Percentiles rank a stretch among this genome's conserved stretches.
phyloP scores from a whole-genome alignment of 2,797 vertebrate species.

The Anas capensis region DNA sequence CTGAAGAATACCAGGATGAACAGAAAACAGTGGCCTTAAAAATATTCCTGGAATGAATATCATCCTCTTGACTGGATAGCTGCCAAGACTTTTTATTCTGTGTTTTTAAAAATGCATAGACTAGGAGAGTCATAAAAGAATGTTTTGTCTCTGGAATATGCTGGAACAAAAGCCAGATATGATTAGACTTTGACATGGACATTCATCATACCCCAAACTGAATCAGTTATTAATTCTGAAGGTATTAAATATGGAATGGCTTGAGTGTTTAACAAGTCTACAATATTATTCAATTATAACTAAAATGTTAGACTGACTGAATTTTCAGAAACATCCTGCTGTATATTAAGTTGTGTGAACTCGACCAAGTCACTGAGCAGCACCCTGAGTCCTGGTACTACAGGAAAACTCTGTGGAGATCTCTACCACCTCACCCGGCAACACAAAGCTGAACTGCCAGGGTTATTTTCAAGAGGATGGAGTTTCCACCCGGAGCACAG shows the following conservation, averaged over 20 bases:
- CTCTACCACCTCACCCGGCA: neutral
- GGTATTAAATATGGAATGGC: conserved; percentile 41
- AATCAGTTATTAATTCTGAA: conserved; percentile 72
- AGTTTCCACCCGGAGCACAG: neutral
- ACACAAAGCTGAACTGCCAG: neutral
- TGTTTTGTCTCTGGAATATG: conserved; percentile 67
- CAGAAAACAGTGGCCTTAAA: conserved; percentile 52
- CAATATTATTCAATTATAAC: conserved; percentile 42
- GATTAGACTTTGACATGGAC: conserved; percentile 67
- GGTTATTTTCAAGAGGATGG: neutral
- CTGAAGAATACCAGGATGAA: conserved; percentile 49
- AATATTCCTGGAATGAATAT: conserved; percentile 70
- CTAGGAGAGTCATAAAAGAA: conserved; percentile 61
- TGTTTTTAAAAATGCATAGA: conserved; percentile 71
- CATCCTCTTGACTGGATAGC: conserved; percentile 59
- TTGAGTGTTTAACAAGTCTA: conserved; percentile 47
- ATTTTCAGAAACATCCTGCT: conserved; percentile 7
- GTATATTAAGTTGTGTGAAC: conserved; percentile 17
- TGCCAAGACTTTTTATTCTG: conserved; percentile 69
- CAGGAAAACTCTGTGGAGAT: neutral
- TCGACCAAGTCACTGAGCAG: neutral
- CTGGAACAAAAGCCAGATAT: conserved; percentile 71
- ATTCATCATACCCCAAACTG: conserved; percentile 65
- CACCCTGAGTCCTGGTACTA: neutral
- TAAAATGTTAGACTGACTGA: conserved; percentile 36